Base-by-base conservation (phyloP, 2,888 invertebrate genomes). In the Dynastes tityus region DNA sequence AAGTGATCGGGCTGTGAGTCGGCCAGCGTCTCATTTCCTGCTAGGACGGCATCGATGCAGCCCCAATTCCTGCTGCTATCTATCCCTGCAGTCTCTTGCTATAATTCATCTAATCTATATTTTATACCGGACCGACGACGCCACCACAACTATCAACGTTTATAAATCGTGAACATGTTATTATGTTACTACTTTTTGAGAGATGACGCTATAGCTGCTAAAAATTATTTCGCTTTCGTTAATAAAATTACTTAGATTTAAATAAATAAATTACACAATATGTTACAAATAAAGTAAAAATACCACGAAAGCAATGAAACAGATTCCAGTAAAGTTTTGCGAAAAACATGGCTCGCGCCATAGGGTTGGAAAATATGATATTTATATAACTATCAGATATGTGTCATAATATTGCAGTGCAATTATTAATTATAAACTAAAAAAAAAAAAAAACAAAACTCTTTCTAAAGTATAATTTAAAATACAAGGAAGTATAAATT, bases 1-100 rank as follows among this genome's bases (percentile, higher is more conserved):
- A 86, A 86, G 86, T 86, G 86, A 85, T 86, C 84, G 84, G 83
- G 84, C 85, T 79, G 77, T 81, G 81, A 82, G 82, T 81, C 83
- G 84, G 83, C 81, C 82, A 84, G 83, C 83, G 82, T 83, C 83
- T 84, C 84, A 84, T 84, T 84, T 84, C 84, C 84, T 84, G 84
- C 81, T 61, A 75, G 79, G 79, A 68, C 77, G 74, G 70, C 78
- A 78, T 77, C 82, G 80, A 79, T 81, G 80, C 81, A 78, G 80
- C 79, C 78, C 67, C 79, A 81, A 73, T 80, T 79, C 81, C 80
- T 79, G 79, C 51, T 78, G 80, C 81, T 81, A 83, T 83, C 83
- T 81, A 75, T 79, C 78, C 80, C 82, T 79, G 80, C 81, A 82
- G 82, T 81, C 78, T 80, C 80, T 79, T 80, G 81, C 78, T 80